Evolutionary conservation across 2,113 vertebrate species (phyloP), one percentile per base, ranked within the genome.

Genomic region (Paedocypris sp.): DNA sequence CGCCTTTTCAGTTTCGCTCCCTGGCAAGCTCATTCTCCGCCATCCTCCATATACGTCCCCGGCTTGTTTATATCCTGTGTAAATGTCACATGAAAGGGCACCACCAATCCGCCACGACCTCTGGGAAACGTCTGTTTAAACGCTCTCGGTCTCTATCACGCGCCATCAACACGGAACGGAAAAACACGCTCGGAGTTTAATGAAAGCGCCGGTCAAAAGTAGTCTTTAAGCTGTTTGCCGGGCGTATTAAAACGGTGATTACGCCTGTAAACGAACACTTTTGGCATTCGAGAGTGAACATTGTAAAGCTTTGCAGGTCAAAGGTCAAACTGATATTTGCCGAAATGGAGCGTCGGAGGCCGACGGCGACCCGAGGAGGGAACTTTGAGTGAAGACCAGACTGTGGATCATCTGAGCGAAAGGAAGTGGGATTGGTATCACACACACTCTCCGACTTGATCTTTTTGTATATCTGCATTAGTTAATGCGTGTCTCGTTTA

Each of bases 61-160:
- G 3, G 18, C 62, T 46, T 23, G 41, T 59, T 61, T 58, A 66
- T 66, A 61, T 57, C 28, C 60, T 70, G 67, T 46, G 60, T 69
- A 67, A 73, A 73, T 73, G 71, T 73, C 71, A 73, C 16, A 52
- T 31, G 31, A 73, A 73, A 70, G 71, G 71, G 67, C 67, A 73
- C 20, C 38, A 18, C 46, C 23, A 18, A 38, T 28, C 16, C 52
- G 6, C 63, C 62, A 46, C 45, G 60, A 48, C 49, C 47, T 25
- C 52, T 41, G 54, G 64, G 67, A 69, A 49, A 39, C 60, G 49
- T 42, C 53, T 59, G 46, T 59, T 43, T 33, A 62, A 46, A 58
- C 59, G 47, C 51, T 57, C 45, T 18, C 50, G 42, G 35, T 58
- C 39, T 58, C 7, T 31, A 58, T 58, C 39, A 58, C 32, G 20